Conservation (phyloP, 2,888 invertebrate species). For the Acanthosepion esculentum region DNA sequence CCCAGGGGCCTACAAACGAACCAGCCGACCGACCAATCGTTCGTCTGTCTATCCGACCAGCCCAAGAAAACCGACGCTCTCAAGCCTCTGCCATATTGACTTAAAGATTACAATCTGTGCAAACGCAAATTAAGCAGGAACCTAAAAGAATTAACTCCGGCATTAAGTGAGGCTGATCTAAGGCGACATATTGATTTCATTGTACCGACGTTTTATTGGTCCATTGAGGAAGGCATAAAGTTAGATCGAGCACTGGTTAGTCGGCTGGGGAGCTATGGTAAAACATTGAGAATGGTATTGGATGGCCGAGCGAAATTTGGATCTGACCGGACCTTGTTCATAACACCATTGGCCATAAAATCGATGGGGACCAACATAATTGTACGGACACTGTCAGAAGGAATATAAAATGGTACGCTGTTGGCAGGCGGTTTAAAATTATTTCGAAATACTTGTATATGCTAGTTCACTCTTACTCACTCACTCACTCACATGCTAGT, state of each 20-base stretch:
- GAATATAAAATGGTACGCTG: background rate
- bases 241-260: background rate
- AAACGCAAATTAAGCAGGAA: constrained; percentile 2
- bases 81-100: background rate
- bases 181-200: constrained; percentile 33
- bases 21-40: background rate
- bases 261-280: background rate
- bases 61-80: background rate
- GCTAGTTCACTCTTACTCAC: background rate
- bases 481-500: no score
- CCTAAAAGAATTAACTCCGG: constrained; percentile 33
- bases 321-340: constrained; percentile 17
- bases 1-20: background rate
- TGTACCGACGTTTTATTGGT: constrained; percentile 33
- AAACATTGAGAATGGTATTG: background rate
- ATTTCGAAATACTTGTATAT: background rate
- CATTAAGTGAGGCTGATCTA: constrained; percentile 10
- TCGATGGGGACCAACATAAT: background rate
- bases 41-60: background rate
- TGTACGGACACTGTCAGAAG: background rate
- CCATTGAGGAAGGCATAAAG: background rate
- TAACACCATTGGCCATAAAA: constrained; percentile 6
- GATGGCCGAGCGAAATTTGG: background rate
- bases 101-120: background rate
- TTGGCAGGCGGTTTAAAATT: background rate